Conservation (phyloP, 2,888 invertebrate genomes). For the Clusia tigrina region DNA sequence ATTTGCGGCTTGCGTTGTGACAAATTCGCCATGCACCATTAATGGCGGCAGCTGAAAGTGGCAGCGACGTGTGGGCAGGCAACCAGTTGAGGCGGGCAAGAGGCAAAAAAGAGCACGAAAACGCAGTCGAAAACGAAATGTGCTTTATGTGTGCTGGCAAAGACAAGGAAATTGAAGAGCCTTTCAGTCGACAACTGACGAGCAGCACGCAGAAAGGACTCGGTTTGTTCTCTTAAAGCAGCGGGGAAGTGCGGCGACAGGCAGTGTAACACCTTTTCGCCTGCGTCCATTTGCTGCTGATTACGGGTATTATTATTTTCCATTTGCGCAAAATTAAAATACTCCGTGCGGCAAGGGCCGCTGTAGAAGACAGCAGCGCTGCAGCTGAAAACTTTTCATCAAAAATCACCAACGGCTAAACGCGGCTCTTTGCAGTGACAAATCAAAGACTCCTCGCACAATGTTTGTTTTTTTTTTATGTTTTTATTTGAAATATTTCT, state of each 20-base stretch:
- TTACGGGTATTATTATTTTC: conserved; percentile 57
- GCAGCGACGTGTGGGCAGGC: neutral
- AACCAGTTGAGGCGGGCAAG: too few relatives aligned
- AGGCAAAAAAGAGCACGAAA: too few relatives aligned
- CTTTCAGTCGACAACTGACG: too few relatives aligned
- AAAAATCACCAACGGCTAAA: conserved; percentile 56
- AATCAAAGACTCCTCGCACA: conserved; percentile 51
- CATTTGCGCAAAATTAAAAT: too few relatives aligned
- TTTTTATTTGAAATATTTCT: too few relatives aligned
- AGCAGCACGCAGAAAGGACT: too few relatives aligned
- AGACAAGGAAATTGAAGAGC: too few relatives aligned
- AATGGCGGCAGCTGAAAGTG: neutral
- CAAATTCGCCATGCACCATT: conserved; percentile 3
- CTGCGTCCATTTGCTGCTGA: conserved; percentile 55
- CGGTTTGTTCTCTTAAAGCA: too few relatives aligned
- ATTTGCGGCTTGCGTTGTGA: neutral
- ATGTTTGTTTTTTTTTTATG: neutral
- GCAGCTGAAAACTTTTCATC: conserved; percentile 59
- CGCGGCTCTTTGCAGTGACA: conserved; percentile 59
- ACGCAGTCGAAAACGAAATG: too few relatives aligned
- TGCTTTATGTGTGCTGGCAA: too few relatives aligned
- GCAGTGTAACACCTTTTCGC: conserved; percentile 55
- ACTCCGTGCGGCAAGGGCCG: too few relatives aligned
- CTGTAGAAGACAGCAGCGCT: too few relatives aligned
- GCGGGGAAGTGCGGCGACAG: neutral